Base-by-base conservation (phyloP, 30 jellyfish, hydroid and myxozoan species). In the Rhopilema esculentum region DNA sequence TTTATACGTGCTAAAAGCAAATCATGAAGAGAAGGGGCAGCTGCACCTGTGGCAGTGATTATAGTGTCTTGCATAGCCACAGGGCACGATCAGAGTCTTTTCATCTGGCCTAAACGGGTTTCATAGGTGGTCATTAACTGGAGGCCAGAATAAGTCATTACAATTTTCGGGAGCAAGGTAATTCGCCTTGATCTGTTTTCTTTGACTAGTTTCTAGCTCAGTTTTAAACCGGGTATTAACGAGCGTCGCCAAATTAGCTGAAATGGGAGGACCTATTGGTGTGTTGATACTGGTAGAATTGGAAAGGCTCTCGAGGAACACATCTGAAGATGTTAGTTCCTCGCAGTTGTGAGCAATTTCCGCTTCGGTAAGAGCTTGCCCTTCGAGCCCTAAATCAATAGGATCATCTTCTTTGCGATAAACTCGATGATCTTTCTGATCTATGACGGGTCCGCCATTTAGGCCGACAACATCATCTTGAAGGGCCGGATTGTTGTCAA, bases 81-180 rank as follows among this genome's bases (percentile, higher is more conserved):
- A 8, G 4, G 72, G 72, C 19, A 8, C n/a, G 72, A 63, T 63
- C 72, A 19, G 72, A n/a, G 29, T n/a, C 72, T 18, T 63, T 63
- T 1, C 72, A 63, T 63, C 72, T 18, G 72, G 27, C 29, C 29
- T 63, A 19, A 63, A 2, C 8, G 72, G 17, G 72, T 63, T 63
- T n/a, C 72, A 63, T n/a, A 63, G 8, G 8, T 63, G n/a, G 4
- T 63, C 72, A 18, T 63, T 18, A 63, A 63, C 79, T 6, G 51
- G 79, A 20, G 79, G 79, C 8, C 79, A 40, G 33, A 20, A 27
- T 9, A 69, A 20, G 18, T 27, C 79, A n/a, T 17, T 9, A 27
- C 79, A 27, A 75, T 75, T 75, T 75, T 75, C 73, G 19, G 86
- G 86, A 49, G 48, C 86, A 27, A 32, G 68, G 66, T 75, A 75